A percentile compares a stretch with the other conserved stretches of the same genome.
Conservation (phyloP, 1,140 invertebrate species). For the Zaprionus capensis region DNA sequence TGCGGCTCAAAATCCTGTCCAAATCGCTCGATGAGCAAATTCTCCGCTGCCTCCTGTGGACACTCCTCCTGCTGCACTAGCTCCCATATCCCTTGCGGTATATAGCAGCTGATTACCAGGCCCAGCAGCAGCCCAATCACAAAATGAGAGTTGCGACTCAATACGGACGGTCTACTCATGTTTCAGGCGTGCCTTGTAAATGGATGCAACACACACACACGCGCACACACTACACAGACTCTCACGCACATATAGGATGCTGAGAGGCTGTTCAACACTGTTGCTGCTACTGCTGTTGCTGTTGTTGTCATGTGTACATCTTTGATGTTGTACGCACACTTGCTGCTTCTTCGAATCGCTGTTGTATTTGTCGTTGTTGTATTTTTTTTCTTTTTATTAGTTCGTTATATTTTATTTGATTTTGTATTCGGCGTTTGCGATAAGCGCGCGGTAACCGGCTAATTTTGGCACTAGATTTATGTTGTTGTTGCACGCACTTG, state of each 20-base stretch:
- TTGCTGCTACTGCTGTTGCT: constrained; percentile 32
- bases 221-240: not conserved
- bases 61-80: constrained; percentile 81
- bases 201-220: constrained; percentile 25
- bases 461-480: constrained; percentile 41
- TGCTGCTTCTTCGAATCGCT: constrained; percentile 15
- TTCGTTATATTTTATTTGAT: constrained; percentile 17
- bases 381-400: not conserved
- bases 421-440: constrained; percentile 13
- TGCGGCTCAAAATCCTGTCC: constrained; percentile 84
- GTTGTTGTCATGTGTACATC: constrained; percentile 66
- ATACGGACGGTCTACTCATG: constrained; percentile 73
- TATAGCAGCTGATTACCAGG: constrained; percentile 71
- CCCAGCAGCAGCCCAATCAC: constrained; percentile 77
- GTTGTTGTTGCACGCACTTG: constrained; percentile 3
- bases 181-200: constrained; percentile 50
- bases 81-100: constrained; percentile 76
- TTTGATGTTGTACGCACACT: constrained; percentile 46
- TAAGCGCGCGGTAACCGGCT: constrained; percentile 36
- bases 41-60: constrained; percentile 73
- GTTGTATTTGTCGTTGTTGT: not conserved
- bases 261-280: constrained; percentile 38
- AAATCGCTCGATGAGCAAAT: constrained; percentile 73
- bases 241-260: constrained; percentile 36
- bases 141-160: constrained; percentile 83